Conservation (phyloP, 2,797 vertebrate species). For the Paratrypauchen microcephalus region DNA sequence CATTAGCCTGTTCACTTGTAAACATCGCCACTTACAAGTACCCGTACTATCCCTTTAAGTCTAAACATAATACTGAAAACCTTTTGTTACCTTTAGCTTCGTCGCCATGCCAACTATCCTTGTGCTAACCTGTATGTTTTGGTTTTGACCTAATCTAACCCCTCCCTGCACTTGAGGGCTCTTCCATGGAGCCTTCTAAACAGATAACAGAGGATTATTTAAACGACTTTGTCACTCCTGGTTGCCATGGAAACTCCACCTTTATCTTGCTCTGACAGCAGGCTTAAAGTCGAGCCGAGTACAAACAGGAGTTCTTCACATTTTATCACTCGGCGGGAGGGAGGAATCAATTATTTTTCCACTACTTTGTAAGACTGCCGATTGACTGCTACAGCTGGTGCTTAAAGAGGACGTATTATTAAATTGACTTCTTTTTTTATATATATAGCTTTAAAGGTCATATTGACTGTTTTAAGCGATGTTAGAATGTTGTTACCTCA, state of each 20-base stretch:
- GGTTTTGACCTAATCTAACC: neutral
- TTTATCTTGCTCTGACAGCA: slow-evolving; percentile 2
- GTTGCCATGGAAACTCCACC: slow-evolving; percentile 6
- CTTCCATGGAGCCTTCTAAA: neutral
- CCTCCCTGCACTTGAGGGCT: neutral
- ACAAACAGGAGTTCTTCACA: neutral
- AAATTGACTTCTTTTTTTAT: neutral
- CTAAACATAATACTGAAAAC: too few species aligned
- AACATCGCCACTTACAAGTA: too few species aligned
- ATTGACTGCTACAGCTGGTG: neutral
- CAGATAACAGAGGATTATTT: slow-evolving; percentile 11
- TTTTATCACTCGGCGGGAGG: neutral
- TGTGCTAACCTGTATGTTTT: neutral
- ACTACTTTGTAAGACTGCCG: neutral
- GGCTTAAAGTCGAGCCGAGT: slow-evolving; percentile 1
- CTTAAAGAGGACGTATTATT: neutral
- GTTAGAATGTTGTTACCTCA: neutral
- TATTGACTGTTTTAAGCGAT: neutral
- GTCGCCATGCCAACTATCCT: neutral
- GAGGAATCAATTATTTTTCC: neutral
- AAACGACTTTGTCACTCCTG: neutral
- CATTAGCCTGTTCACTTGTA: too few species aligned
- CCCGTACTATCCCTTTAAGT: too few species aligned
- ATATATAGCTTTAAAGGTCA: neutral
- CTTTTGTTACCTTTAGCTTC: neutral